Percentiles rank a stretch among this genome's conserved stretches.
Evolutionary conservation across 2,797 vertebrate genomes (phyloP).

Genomic region (Myoxocephalus aenaeus): DNA sequence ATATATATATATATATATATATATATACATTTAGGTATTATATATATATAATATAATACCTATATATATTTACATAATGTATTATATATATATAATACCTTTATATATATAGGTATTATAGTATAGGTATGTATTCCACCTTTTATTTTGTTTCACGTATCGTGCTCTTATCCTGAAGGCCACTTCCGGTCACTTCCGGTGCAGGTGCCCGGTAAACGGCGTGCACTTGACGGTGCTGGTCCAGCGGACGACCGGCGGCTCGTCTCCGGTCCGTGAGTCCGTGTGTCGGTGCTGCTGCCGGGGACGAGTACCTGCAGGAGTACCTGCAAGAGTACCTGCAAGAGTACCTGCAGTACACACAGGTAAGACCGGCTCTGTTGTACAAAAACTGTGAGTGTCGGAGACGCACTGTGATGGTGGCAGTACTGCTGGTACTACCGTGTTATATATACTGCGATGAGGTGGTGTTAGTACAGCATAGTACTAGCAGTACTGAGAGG

Average conservation of each 20-base stretch:
- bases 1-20: too few relatives aligned
- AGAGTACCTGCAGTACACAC: too few relatives aligned
- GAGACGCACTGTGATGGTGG: constrained; percentile 3
- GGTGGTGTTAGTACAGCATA: background rate
- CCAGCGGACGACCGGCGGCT: background rate
- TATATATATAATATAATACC: too few relatives aligned
- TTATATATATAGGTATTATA: too few relatives aligned
- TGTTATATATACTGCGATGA: background rate
- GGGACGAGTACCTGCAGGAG: background rate
- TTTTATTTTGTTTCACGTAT: background rate
- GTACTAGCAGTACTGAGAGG: background rate
- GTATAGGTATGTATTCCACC: background rate
- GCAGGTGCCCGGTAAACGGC: accelerated
- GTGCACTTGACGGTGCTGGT: background rate
- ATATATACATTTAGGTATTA: too few relatives aligned
- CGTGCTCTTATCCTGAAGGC: constrained; percentile 29
- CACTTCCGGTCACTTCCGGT: constrained; percentile 10
- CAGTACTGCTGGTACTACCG: background rate
- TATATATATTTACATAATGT: too few relatives aligned
- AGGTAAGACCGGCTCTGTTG: constrained; percentile 7
- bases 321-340: background rate
- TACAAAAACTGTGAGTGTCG: background rate
- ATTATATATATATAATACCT: too few relatives aligned
- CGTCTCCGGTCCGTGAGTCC: background rate
- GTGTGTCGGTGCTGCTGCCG: background rate